Base-by-base conservation (phyloP, 2,797 vertebrate species). In the Protonibea diacanthus region DNA sequence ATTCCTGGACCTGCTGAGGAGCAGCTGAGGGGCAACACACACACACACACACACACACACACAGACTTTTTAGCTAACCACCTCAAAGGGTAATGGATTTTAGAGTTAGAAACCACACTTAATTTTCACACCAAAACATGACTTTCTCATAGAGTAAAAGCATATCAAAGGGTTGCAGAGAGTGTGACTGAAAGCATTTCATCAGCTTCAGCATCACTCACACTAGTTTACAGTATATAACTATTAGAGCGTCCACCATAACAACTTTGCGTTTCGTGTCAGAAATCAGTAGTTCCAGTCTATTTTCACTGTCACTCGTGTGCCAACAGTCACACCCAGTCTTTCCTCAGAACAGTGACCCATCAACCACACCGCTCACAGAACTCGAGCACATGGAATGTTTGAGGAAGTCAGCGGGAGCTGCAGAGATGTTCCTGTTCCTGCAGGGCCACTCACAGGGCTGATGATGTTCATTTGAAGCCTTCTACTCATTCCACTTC, bases 1-100 rank as follows among this genome's bases (percentile, higher is more conserved):
- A 83, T 75, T 60, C 63, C 38, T 71, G 69, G 48, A 74, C 77
- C 78, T 61, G 76, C 63, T 70, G 76, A 59, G 61, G 25, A 33
- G 58, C 58, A 76, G 33, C 63, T 29, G 25, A 74, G 27, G 40
- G 20, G 49, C 44, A 47, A 5, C 6, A 9, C 33, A 27, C 29
- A 25, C 10, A 33, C 29, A 45, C 13, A 47, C 40, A 62, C 49
- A 20, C 29, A 49, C 69, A 72, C 33, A 38, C 33, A 38, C 33
- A 38, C 8, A 38, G 8, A 69, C 60, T 56, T 76, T 53, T 61
- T 60, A 56, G 55, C 53, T 68, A 55, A 63, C 14, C 17, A 74
- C 38, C 53, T 81, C 47, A 55, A 47, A 48, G 27, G 52, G 25
- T 71, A 65, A 66, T 71, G 73, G 73, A 76, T 75, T 42, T 69